Evolutionary conservation across 2,888 invertebrate genomes (phyloP).

Genomic region (Urechis unicinctus): DNA sequence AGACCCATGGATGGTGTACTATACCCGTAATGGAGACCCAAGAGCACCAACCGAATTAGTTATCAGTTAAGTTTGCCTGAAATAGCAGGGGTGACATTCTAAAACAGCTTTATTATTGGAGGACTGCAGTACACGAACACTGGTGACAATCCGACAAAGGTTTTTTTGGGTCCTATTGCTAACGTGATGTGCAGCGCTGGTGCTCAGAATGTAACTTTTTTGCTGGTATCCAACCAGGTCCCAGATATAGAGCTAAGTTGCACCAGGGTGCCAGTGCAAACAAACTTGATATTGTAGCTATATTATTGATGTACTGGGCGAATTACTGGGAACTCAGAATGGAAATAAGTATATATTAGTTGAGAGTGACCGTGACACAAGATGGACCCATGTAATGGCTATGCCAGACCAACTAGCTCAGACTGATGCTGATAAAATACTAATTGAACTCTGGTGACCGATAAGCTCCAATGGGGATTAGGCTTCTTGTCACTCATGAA

Average conservation of each 20-base stretch:
- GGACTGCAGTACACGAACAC: conserved; percentile 1
- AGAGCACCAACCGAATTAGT: background rate
- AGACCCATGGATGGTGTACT: background rate
- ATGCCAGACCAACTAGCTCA: conserved; percentile 13
- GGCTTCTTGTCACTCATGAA: too few species aligned
- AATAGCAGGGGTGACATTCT: background rate
- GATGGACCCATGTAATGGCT: conserved; percentile 14
- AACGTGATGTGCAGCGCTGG: background rate
- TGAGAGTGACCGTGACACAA: conserved; percentile 20
- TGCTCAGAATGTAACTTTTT: background rate
- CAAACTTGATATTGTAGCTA: conserved; percentile 12
- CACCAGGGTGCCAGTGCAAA: conserved; percentile 1
- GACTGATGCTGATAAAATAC: conserved; percentile 19
- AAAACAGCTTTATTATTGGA: background rate
- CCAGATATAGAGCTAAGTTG: background rate
- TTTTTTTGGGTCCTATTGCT: conserved; percentile 2
- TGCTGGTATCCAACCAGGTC: background rate
- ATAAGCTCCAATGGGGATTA: too few species aligned
- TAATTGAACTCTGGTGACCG: conserved; percentile 18
- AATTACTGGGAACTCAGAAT: conserved; percentile 15
- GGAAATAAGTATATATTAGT: conserved; percentile 23
- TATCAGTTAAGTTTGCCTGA: background rate
- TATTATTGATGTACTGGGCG: conserved; percentile 24
- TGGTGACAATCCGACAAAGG: background rate
- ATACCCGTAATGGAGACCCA: background rate